A percentile compares a stretch with the other conserved stretches of the same genome.
These are phyloP conservation scores for Falco berigora DNA, from an alignment of 2,797 vertebrate species.

Conservation along the genomic window DNA sequence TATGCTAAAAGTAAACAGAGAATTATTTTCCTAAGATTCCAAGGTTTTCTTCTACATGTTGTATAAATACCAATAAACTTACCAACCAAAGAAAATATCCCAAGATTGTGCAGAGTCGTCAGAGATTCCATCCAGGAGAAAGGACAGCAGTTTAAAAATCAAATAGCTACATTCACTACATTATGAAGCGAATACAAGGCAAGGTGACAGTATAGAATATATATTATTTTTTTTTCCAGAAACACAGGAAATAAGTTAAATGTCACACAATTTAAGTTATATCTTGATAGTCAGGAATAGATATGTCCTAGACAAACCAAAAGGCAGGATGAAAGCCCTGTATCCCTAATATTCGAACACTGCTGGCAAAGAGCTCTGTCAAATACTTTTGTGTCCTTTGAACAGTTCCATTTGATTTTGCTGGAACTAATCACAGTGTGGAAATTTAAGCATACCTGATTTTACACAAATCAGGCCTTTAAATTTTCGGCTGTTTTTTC, in stretches of 20 bases:
- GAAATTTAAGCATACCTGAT: not conserved
- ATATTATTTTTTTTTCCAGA: not conserved
- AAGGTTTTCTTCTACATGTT: constrained; percentile 56
- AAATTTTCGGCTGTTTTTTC: not conserved
- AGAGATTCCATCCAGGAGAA: constrained; percentile 72
- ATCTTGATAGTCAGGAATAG: not conserved
- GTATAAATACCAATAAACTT: constrained; percentile 73
- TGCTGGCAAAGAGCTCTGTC: not conserved
- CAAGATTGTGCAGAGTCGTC: constrained; percentile 65
- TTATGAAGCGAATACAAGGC: constrained; percentile 63
- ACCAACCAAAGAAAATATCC: constrained; percentile 73
- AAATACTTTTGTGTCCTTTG: not conserved
- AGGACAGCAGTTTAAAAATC: constrained; percentile 78
- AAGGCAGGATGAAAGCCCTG: not conserved
- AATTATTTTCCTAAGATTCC: not conserved
- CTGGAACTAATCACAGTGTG: not conserved
- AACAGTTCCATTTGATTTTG: not conserved
- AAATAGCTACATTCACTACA: constrained; percentile 78
- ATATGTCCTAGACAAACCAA: not conserved
- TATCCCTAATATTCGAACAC: not conserved
- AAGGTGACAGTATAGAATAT: constrained; percentile 48
- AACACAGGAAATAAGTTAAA: not conserved
- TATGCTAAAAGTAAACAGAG: constrained; percentile 24
- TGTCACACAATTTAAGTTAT: not conserved
- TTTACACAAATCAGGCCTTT: not conserved